phyloP scores from a whole-genome alignment of 2,797 vertebrate genomes.

The Platalea minor region DNA sequence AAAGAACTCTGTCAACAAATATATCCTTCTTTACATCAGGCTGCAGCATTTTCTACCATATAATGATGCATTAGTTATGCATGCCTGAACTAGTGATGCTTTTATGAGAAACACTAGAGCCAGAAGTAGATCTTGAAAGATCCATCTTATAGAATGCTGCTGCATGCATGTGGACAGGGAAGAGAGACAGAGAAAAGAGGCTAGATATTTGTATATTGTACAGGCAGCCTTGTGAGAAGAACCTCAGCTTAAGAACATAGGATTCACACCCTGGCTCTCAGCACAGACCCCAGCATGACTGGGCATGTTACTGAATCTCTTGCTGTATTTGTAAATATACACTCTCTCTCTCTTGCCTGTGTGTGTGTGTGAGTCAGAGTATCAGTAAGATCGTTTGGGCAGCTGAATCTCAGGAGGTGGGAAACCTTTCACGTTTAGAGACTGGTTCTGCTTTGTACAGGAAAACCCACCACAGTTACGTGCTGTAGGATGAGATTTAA shows the following conservation, averaged over 20 bases:
- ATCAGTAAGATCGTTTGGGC: not conserved
- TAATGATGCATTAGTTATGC: not conserved
- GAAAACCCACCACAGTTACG: not conserved
- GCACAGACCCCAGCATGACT: not conserved
- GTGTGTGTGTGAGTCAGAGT: not conserved
- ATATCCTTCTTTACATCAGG: not conserved
- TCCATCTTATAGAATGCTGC: not conserved
- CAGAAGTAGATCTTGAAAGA: not conserved
- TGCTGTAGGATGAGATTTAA: not conserved
- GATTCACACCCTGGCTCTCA: not conserved
- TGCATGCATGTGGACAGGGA: not conserved
- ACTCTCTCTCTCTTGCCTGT: not conserved
- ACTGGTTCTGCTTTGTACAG: not conserved
- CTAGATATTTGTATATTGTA: not conserved
- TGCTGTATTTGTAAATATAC: not conserved
- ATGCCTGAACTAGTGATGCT: not conserved
- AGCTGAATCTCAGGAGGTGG: not conserved
- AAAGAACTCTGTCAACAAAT: not conserved
- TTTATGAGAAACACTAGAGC: not conserved
- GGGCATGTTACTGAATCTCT: not conserved
- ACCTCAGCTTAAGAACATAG: not conserved
- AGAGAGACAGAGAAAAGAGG: not conserved
- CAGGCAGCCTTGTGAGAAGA: not conserved
- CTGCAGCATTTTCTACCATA: not conserved
- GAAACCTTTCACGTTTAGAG: not conserved